phyloP scores from a whole-genome alignment of 2,113 vertebrate species.

The Guaruba guarouba region DNA sequence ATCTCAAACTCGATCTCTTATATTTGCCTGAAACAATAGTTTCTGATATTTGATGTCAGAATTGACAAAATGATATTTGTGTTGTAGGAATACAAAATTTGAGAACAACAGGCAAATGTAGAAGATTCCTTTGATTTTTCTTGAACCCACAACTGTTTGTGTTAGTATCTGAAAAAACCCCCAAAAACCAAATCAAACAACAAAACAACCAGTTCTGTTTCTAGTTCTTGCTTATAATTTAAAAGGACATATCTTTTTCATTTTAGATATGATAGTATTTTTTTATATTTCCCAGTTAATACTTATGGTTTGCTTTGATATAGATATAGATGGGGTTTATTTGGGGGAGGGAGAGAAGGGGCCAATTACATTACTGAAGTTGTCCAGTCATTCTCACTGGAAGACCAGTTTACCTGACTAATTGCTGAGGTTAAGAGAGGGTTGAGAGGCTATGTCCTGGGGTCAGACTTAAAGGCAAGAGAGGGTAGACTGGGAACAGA shows the following conservation, averaged over 20 bases:
- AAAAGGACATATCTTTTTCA: background rate
- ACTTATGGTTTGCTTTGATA: background rate
- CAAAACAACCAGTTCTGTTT: background rate
- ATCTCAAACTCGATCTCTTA: background rate
- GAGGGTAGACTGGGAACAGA: background rate
- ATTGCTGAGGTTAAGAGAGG: background rate
- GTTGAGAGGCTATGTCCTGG: background rate
- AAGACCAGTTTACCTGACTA: background rate
- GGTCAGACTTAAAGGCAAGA: background rate
- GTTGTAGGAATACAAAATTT: background rate
- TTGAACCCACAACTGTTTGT: background rate
- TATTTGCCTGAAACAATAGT: background rate
- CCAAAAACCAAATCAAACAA: background rate
- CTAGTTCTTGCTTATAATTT: background rate
- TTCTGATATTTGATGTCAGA: background rate
- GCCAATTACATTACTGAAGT: background rate
- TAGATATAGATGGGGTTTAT: background rate
- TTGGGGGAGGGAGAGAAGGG: accelerated
- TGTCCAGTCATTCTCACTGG: background rate
- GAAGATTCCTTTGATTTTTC: background rate
- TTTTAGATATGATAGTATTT: background rate
- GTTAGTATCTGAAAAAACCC: background rate
- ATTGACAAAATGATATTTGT: background rate
- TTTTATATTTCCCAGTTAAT: background rate
- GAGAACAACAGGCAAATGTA: background rate